These are phyloP conservation scores for Coenobita brevimanus DNA, from an alignment of 1,140 invertebrate species.

Conservation along the genomic window DNA sequence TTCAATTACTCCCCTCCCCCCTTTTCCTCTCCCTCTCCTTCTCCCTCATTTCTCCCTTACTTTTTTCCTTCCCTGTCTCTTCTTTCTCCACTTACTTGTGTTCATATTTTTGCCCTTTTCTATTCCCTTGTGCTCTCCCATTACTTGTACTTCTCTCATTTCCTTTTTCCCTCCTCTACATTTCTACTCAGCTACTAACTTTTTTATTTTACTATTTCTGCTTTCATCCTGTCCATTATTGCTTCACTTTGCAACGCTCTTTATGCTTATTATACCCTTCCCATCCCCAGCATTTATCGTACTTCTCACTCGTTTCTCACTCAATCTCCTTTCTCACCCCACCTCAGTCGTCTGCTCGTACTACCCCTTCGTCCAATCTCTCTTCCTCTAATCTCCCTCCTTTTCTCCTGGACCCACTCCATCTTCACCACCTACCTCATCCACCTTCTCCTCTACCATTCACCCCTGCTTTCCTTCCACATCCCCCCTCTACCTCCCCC, in stretches of 20 bases:
- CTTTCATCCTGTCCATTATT: not conserved
- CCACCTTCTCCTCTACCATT: not conserved
- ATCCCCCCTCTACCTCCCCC: not conserved
- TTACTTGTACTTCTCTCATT: not conserved
- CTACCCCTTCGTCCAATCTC: not conserved
- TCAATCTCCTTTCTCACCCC: not conserved
- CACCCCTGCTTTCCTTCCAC: not conserved
- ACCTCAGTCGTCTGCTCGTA: not conserved
- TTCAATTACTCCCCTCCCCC: not conserved
- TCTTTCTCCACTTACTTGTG: not conserved
- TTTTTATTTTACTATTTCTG: not conserved
- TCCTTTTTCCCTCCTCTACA: not conserved
- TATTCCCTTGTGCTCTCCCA: not conserved
- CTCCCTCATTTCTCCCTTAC: not conserved
- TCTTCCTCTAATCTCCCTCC: not conserved
- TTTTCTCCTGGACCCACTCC: not conserved
- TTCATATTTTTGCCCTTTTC: not conserved
- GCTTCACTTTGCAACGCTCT: not conserved
- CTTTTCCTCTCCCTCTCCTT: not conserved
- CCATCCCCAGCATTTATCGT: not conserved
- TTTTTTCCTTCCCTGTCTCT: not conserved
- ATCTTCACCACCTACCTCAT: not conserved
- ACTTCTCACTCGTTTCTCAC: too few relatives aligned
- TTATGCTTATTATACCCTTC: not conserved
- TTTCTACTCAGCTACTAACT: not conserved